These are phyloP conservation scores for Pseudotriccus pelzelni DNA, from an alignment of 2,797 vertebrate species.

Conservation along the genomic window DNA sequence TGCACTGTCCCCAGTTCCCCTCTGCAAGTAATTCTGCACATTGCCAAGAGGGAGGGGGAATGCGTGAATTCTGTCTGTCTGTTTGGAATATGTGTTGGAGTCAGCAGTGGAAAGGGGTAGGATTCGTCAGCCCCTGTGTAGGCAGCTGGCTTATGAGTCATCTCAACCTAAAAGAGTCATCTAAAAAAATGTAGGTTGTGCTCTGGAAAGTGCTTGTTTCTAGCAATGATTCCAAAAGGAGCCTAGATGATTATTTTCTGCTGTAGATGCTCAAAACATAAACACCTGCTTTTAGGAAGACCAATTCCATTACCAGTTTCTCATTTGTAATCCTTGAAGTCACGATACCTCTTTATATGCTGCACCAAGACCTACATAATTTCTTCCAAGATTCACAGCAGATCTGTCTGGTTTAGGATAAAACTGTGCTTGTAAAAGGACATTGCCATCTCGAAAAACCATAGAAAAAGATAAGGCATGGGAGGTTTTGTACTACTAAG, in stretches of 20 bases:
- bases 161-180: not conserved
- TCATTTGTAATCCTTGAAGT: not conserved
- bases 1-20: accelerated
- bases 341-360: not conserved
- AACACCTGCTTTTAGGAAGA: not conserved
- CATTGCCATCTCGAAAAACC: not conserved
- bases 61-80: not conserved
- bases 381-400: not conserved
- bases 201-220: not conserved
- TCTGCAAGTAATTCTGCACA: not conserved
- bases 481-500: not conserved
- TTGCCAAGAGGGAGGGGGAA: not conserved
- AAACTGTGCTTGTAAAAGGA: not conserved
- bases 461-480: not conserved
- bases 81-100: not conserved
- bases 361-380: not conserved
- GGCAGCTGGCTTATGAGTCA: slow-evolving; percentile 9
- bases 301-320: not conserved
- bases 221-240: not conserved
- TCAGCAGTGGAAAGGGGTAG: not conserved
- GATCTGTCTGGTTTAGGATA: not conserved
- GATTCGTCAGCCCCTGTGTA: not conserved
- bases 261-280: not conserved
- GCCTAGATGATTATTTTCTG: not conserved
- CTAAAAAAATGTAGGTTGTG: not conserved